These are phyloP conservation scores for Rana temporaria DNA, from an alignment of 2,113 vertebrate species.

Conservation along the genomic window DNA sequence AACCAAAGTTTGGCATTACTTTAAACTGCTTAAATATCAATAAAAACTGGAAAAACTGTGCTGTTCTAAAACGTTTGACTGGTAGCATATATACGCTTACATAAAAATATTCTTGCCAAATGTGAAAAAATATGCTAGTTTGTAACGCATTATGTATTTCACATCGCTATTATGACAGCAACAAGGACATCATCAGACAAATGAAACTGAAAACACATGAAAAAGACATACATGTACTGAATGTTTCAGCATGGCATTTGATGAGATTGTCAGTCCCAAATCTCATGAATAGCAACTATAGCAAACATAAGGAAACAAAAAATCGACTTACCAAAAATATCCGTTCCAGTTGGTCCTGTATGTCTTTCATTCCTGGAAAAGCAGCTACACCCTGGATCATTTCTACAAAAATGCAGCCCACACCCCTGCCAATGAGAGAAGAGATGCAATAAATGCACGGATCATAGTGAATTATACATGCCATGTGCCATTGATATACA, in stretches of 20 bases:
- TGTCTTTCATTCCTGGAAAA: slow-evolving; percentile 98
- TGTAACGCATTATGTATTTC: neutral
- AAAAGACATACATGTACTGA: neutral
- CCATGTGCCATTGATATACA: neutral
- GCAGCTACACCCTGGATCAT: slow-evolving; percentile 98
- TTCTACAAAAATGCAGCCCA: slow-evolving; percentile 97
- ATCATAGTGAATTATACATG: neutral
- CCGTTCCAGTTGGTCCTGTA: slow-evolving; percentile 96
- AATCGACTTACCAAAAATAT: slow-evolving; percentile 94
- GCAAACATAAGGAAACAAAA: neutral
- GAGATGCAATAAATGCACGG: neutral
- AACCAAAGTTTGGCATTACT: no score
- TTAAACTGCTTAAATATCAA: no score
- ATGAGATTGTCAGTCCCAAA: neutral
- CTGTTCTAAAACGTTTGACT: no score
- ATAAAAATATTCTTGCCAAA: neutral
- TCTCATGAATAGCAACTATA: slow-evolving; percentile 25
- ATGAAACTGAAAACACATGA: neutral
- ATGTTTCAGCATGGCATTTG: neutral
- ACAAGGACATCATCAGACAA: neutral
- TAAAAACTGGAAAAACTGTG: no score
- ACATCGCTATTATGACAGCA: neutral
- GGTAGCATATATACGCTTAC: no score
- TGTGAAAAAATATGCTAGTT: neutral
- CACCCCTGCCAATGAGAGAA: slow-evolving; percentile 80